phyloP scores from a whole-genome alignment of 2,797 vertebrate genomes.

The Echiichthys vipera region DNA sequence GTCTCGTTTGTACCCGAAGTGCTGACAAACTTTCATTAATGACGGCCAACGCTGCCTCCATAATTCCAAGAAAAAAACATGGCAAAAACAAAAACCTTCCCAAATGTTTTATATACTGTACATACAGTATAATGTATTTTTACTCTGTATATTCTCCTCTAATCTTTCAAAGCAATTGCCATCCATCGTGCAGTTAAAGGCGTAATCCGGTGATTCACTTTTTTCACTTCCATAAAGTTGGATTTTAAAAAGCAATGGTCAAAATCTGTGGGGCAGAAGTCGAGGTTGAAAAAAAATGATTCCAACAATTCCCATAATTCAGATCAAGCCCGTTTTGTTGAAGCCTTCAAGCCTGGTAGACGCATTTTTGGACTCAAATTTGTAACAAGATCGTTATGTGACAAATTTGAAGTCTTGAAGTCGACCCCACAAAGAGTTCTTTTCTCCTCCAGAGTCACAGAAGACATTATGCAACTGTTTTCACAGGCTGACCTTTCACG shows the following conservation, averaged over 20 bases:
- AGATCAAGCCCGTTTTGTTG: background rate
- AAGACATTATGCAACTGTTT: background rate
- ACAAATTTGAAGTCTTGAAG: background rate
- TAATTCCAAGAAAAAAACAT: too few species aligned
- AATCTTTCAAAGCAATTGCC: background rate
- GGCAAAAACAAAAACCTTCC: too few species aligned
- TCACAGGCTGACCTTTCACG: background rate
- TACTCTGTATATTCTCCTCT: too few species aligned
- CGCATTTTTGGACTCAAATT: background rate
- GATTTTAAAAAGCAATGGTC: background rate
- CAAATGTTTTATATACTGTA: background rate
- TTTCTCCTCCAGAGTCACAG: background rate
- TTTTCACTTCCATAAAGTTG: background rate
- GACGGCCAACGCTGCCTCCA: too few species aligned
- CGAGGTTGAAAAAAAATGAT: background rate
- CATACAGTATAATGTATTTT: too few species aligned
- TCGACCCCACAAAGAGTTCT: background rate
- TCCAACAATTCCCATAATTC: slow-evolving; percentile 4
- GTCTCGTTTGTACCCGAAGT: too few species aligned
- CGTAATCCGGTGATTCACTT: background rate
- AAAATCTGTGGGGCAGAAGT: background rate
- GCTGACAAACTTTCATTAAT: too few species aligned
- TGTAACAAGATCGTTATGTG: background rate
- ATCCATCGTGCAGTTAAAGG: background rate
- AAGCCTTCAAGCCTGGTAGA: background rate